Conservation (phyloP, 2,888 invertebrate genomes). For the Thelaira solivaga region DNA sequence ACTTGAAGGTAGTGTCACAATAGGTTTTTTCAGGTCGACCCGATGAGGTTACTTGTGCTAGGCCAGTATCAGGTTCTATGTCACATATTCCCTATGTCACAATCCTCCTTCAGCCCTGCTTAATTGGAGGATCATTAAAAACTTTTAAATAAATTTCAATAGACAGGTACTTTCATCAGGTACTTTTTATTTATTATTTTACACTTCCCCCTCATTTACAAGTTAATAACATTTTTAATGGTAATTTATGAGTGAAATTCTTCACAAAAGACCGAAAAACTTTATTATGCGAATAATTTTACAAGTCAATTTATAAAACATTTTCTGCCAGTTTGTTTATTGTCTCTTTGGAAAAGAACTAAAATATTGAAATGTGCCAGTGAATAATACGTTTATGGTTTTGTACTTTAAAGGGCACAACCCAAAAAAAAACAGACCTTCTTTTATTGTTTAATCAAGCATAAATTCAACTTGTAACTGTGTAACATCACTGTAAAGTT, state of each 20-base stretch:
- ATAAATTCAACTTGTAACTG: conserved; percentile 52
- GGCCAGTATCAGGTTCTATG: too few species aligned
- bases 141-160: too few species aligned
- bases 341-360: conserved; percentile 1
- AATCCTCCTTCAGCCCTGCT: too few species aligned
- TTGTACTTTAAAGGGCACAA: background rate
- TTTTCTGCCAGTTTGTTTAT: conserved; percentile 40
- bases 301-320: conserved; percentile 54
- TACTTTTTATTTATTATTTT: conserved; percentile 14
- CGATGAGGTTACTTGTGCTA: too few species aligned
- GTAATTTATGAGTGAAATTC: conserved; percentile 18
- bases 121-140: too few species aligned
- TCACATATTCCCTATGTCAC: too few species aligned
- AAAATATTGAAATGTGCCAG: conserved; percentile 46
- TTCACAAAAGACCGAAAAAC: background rate
- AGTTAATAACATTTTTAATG: conserved; percentile 32
- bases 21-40: too few species aligned
- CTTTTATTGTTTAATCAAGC: conserved; percentile 58
- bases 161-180: conserved; percentile 11
- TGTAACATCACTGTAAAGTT: conserved; percentile 49
- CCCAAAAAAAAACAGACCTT: background rate
- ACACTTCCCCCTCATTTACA: background rate
- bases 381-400: conserved; percentile 25
- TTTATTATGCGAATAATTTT: conserved; percentile 56
- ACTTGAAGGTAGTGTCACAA: too few species aligned